A percentile compares a stretch with the other conserved stretches of the same genome.
Evolutionary conservation across 2,888 invertebrate species (phyloP).

Genomic region (Orthonevra nobilis): DNA sequence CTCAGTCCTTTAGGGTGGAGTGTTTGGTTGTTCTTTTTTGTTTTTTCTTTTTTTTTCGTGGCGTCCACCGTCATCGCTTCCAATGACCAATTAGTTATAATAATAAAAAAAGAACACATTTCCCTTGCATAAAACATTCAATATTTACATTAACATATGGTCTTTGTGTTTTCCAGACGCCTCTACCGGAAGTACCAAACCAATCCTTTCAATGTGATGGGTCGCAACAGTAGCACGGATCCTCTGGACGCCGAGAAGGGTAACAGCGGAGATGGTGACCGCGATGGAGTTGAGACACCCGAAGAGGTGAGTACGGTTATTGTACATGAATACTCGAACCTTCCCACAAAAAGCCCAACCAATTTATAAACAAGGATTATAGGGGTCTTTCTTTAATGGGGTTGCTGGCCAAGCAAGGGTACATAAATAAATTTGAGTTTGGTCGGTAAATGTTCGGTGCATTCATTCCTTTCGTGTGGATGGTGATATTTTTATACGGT

Average conservation of each 20-base stretch:
- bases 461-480: constrained; percentile 38
- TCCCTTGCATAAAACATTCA: constrained; percentile 1
- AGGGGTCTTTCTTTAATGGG: constrained; percentile 22
- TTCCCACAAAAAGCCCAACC: constrained; percentile 43
- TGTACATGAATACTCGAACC: background rate
- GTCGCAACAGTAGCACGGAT: constrained; percentile 63
- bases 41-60: too few species aligned
- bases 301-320: constrained; percentile 60
- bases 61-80: constrained; percentile 11
- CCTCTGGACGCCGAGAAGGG: constrained; percentile 71
- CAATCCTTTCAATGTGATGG: constrained; percentile 65
- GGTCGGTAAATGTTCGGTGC: constrained; percentile 26
- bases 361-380: constrained; percentile 50
- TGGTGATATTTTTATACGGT: constrained; percentile 56
- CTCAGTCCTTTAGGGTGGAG: constrained; percentile 28
- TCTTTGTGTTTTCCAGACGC: constrained; percentile 64
- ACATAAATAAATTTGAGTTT: constrained; percentile 63
- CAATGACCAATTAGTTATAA: constrained; percentile 67
- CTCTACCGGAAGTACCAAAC: constrained; percentile 72
- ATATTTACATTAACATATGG: constrained; percentile 57
- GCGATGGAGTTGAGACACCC: constrained; percentile 71
- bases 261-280: constrained; percentile 73
- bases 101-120: too few species aligned
- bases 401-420: constrained; percentile 1
- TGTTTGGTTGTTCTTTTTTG: constrained; percentile 30